A percentile compares a stretch with the other conserved stretches of the same genome.
These are phyloP conservation scores for Lasaia peninsularis DNA, from an alignment of 1,140 invertebrate genomes.

Conservation along the genomic window DNA sequence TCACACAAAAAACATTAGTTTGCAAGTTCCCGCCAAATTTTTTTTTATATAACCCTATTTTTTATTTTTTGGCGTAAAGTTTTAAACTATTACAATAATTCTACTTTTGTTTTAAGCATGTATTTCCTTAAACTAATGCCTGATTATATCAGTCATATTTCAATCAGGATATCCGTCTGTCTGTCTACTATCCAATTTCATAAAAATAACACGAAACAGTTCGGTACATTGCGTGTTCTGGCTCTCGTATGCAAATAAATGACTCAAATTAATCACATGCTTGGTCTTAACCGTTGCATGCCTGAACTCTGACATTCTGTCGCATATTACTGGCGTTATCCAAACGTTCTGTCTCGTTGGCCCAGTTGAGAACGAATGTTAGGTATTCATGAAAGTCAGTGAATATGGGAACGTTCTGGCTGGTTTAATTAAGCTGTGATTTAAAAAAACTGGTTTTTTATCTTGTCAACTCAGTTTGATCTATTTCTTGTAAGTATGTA, in stretches of 20 bases:
- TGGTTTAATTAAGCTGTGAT: no score
- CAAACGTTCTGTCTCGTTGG: neutral
- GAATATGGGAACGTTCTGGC: neutral
- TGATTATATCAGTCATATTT: no score
- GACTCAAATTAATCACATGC: conserved; percentile 23
- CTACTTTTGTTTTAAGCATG: no score
- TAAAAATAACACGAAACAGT: neutral
- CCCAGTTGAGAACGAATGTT: conserved; percentile 2
- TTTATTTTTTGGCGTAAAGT: no score
- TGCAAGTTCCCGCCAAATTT: no score
- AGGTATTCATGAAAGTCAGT: neutral
- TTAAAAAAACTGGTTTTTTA: no score
- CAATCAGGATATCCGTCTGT: neutral
- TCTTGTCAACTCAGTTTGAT: no score
- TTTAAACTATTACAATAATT: no score
- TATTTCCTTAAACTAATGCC: no score
- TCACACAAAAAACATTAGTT: no score
- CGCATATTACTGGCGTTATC: conserved; percentile 11
- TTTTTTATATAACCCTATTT: no score
- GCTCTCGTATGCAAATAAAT: conserved; percentile 22
- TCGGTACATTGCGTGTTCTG: conserved; percentile 18
- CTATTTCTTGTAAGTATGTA: no score
- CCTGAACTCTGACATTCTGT: conserved; percentile 14
- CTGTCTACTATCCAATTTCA: neutral
- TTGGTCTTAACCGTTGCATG: conserved; percentile 4